These are phyloP conservation scores for Strix aluco DNA, from an alignment of 2,113 vertebrate genomes.

Conservation along the genomic window DNA sequence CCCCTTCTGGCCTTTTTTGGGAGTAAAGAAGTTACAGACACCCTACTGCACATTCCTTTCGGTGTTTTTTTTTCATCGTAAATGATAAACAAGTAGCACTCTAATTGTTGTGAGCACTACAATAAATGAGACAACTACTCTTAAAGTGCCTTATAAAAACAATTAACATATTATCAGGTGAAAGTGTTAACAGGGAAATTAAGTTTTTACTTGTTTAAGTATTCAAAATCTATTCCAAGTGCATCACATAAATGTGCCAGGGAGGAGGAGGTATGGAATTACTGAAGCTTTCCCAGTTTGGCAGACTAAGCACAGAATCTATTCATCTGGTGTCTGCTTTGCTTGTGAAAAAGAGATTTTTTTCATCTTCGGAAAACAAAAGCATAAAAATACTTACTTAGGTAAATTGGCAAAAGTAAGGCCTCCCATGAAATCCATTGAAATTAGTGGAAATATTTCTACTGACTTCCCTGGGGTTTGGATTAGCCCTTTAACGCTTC, in stretches of 20 bases:
- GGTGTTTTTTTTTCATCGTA: not conserved
- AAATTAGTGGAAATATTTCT: not conserved
- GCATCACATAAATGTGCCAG: not conserved
- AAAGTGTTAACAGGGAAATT: not conserved
- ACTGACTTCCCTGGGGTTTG: not conserved
- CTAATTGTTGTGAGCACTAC: not conserved
- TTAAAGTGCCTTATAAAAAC: slow-evolving; percentile 30
- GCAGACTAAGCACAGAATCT: not conserved
- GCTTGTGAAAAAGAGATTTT: not conserved
- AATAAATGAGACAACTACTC: slow-evolving; percentile 7
- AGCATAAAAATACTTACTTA: not conserved
- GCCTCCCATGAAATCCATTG: not conserved
- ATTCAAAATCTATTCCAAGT: not conserved
- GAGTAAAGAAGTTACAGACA: slow-evolving; percentile 46
- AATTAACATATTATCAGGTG: slow-evolving; percentile 39
- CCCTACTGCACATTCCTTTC: slow-evolving; percentile 37
- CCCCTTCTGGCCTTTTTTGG: slow-evolving; percentile 53
- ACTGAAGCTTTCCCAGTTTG: not conserved
- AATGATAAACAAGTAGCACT: slow-evolving; percentile 31
- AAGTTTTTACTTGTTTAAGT: slow-evolving; percentile 21
- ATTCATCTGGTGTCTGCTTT: not conserved
- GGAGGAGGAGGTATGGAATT: not conserved
- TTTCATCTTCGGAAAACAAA: not conserved
- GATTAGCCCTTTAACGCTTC: not conserved
- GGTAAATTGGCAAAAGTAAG: not conserved